Evolutionary conservation across 2,113 vertebrate species (phyloP).

Genomic region (Cyprinodon variegatus): DNA sequence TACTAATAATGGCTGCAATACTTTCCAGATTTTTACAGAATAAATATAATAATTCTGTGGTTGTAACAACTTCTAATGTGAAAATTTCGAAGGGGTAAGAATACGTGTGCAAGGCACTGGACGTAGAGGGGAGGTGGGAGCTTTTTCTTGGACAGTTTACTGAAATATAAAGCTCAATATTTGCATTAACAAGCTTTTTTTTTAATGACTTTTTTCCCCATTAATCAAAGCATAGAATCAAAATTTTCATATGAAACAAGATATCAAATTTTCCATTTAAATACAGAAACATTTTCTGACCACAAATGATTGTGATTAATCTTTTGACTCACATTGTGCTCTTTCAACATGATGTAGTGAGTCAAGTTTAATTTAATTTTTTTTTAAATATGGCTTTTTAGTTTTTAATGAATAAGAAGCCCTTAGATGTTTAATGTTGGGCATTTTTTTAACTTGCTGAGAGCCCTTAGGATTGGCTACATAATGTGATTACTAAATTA

Average conservation of each 20-base stretch:
- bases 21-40: not conserved
- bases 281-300: slow-evolving; percentile 27
- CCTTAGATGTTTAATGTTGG: slow-evolving; percentile 30
- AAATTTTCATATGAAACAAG: slow-evolving; percentile 27
- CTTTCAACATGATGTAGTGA: slow-evolving; percentile 3
- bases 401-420: slow-evolving; percentile 38
- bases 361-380: slow-evolving; percentile 15
- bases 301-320: slow-evolving; percentile 25
- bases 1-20: too few relatives aligned
- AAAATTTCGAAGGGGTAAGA: not conserved
- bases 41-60: not conserved
- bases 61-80: not conserved
- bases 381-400: slow-evolving; percentile 61
- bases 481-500: slow-evolving; percentile 29
- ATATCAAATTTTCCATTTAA: slow-evolving; percentile 35
- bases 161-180: slow-evolving; percentile 44
- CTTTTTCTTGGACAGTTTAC: slow-evolving; percentile 38
- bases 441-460: slow-evolving; percentile 11
- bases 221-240: slow-evolving; percentile 29
- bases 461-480: slow-evolving; percentile 33
- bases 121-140: slow-evolving; percentile 26
- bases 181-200: slow-evolving; percentile 49
- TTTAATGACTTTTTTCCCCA: slow-evolving; percentile 13
- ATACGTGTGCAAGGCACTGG: not conserved
- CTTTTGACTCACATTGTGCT: slow-evolving; percentile 9